These are phyloP conservation scores for Istiophorus platypterus DNA, from an alignment of 2,113 vertebrate species.

Conservation along the genomic window DNA sequence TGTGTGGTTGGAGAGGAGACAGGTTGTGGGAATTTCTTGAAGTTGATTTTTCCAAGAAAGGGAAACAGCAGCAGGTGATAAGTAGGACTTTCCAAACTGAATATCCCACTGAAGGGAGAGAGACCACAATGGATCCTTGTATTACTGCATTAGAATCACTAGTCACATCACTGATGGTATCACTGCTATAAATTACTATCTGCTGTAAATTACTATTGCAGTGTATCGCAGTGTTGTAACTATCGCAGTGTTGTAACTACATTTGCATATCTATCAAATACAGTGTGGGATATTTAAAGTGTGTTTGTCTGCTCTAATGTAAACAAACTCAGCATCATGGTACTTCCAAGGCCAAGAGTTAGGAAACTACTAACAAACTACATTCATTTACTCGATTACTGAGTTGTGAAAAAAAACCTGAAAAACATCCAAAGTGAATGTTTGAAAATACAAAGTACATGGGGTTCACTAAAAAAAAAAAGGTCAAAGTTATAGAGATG, in stretches of 20 bases:
- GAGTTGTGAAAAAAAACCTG: not conserved
- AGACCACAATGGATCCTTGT: slow-evolving; percentile 10
- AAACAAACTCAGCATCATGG: not conserved
- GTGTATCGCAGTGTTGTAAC: not conserved
- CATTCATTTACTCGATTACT: not conserved
- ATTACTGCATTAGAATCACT: slow-evolving; percentile 5
- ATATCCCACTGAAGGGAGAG: slow-evolving; percentile 9
- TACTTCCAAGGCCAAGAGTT: no score
- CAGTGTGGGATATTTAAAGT: not conserved
- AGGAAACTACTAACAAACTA: not conserved
- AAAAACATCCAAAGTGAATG: not conserved
- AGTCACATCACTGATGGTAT: not conserved
- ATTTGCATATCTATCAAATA: not conserved
- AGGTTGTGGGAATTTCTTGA: slow-evolving; percentile 44
- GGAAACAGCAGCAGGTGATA: slow-evolving; percentile 47
- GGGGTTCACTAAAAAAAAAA: not conserved
- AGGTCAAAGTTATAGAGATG: not conserved
- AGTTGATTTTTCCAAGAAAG: slow-evolving; percentile 28
- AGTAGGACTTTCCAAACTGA: slow-evolving; percentile 56
- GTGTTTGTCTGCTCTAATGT: not conserved
- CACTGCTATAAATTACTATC: not conserved
- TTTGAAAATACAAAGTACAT: not conserved
- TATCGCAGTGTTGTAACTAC: not conserved
- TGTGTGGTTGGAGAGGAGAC: not conserved
- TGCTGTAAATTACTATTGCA: not conserved